Evolutionary conservation across 2,113 vertebrate genomes (phyloP).

Genomic region (Chionodraco myersi): DNA sequence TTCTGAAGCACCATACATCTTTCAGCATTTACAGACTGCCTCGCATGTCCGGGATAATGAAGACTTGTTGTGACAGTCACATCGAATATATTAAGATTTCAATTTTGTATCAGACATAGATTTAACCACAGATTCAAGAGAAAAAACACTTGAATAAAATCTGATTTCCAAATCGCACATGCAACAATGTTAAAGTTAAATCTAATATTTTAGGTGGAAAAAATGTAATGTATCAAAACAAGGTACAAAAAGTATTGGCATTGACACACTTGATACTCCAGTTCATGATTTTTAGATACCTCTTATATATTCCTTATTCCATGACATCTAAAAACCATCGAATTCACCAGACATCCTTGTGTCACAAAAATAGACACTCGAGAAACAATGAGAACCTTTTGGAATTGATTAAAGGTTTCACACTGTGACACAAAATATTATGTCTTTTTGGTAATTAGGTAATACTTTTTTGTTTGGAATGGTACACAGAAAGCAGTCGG

Average conservation of each 20-base stretch:
- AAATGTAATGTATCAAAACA: too few species aligned
- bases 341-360: not conserved
- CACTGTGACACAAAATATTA: not conserved
- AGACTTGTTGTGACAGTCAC: constrained; percentile 12
- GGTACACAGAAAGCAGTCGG: too few species aligned
- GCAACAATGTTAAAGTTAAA: not conserved
- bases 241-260: not conserved
- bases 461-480: too few species aligned
- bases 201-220: not conserved
- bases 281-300: not conserved
- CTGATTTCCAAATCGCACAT: not conserved
- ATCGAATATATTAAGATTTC: not conserved
- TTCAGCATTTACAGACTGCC: constrained; percentile 44
- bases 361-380: not conserved
- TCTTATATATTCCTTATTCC: not conserved
- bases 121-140: too few species aligned
- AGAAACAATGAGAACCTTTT: not conserved
- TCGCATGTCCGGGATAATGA: constrained; percentile 38
- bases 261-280: too few species aligned
- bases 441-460: too few species aligned
- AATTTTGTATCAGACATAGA: too few species aligned
- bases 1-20: constrained; percentile 62
- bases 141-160: not conserved
- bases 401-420: not conserved
- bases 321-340: not conserved